Percentiles rank a stretch among this genome's conserved stretches.
Conservation (phyloP, 2,888 invertebrate genomes). For the Periphyllus acericola region DNA sequence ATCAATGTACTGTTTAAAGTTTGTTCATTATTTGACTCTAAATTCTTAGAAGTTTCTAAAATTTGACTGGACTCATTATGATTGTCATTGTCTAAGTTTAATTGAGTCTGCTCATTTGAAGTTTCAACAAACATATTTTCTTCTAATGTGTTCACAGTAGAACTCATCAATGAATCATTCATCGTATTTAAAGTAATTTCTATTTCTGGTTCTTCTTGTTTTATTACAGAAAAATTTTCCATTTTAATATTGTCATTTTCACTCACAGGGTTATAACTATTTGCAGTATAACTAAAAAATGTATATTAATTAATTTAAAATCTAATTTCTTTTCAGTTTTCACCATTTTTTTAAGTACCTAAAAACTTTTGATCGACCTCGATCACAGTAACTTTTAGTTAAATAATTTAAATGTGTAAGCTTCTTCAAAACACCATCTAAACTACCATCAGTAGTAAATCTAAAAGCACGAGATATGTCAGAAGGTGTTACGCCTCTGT, state of each 20-base stretch:
- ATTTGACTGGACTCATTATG: not conserved
- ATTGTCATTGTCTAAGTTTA: not conserved
- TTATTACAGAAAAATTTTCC: not conserved
- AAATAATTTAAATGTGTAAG: conserved; percentile 30
- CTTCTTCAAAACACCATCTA: conserved; percentile 42
- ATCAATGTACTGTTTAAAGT: not conserved
- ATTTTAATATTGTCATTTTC: conserved; percentile 25
- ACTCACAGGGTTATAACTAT: conserved; percentile 2
- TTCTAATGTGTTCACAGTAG: not conserved
- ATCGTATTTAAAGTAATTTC: not conserved
- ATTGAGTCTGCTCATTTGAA: not conserved
- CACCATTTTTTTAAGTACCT: conserved; percentile 14
- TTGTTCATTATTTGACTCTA: not conserved
- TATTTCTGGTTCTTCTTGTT: not conserved
- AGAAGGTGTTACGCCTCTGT: conserved; percentile 42
- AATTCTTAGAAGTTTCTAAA: not conserved
- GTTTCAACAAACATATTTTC: not conserved
- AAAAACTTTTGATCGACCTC: conserved; percentile 51
- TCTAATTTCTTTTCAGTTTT: not conserved
- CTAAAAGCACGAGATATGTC: conserved; percentile 47
- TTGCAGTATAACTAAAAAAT: conserved; percentile 49
- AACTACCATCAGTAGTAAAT: conserved; percentile 53
- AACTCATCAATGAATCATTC: not conserved
- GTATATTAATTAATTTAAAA: not conserved
- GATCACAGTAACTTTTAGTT: conserved; percentile 55